Percentiles rank a stretch among this genome's conserved stretches.
phyloP scores from a whole-genome alignment of 1,140 invertebrate genomes.

The Chrysoperla carnea region DNA sequence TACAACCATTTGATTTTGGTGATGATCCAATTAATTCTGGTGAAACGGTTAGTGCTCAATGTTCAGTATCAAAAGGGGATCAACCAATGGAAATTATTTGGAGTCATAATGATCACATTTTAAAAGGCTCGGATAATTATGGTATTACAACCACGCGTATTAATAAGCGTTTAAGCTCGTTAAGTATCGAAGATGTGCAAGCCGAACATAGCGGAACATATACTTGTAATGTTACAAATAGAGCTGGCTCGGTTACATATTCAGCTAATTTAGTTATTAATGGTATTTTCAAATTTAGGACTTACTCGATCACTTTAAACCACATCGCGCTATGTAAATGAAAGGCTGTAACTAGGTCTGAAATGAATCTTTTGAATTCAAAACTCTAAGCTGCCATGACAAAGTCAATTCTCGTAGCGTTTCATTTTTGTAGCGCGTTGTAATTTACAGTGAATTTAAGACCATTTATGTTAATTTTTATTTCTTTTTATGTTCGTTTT shows the following conservation, averaged over 20 bases:
- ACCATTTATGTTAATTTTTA: conserved; percentile 7
- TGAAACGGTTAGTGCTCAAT: conserved; percentile 30
- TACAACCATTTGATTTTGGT: conserved; percentile 49
- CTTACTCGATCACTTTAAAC: not conserved
- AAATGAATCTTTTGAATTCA: too few relatives aligned
- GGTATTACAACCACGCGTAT: conserved; percentile 41
- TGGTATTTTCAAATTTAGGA: too few relatives aligned
- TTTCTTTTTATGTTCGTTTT: not conserved
- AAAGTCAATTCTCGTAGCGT: too few relatives aligned
- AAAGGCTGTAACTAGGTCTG: too few relatives aligned
- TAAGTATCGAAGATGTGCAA: conserved; percentile 46
- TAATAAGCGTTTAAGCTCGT: conserved; percentile 49
- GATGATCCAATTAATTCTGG: conserved; percentile 27
- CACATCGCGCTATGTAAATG: too few relatives aligned
- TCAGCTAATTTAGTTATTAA: conserved; percentile 35
- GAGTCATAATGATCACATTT: conserved; percentile 29
- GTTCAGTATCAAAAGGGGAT: conserved; percentile 42
- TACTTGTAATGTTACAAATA: conserved; percentile 36
- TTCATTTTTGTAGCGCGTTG: too few relatives aligned
- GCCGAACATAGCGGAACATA: conserved; percentile 31
- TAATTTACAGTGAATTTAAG: too few relatives aligned
- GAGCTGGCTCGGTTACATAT: conserved; percentile 26
- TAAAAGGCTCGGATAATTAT: conserved; percentile 15
- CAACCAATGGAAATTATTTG: conserved; percentile 41
- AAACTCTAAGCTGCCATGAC: too few relatives aligned